phyloP scores from a whole-genome alignment of 2,888 invertebrate species.

The Coleophora deauratella region DNA sequence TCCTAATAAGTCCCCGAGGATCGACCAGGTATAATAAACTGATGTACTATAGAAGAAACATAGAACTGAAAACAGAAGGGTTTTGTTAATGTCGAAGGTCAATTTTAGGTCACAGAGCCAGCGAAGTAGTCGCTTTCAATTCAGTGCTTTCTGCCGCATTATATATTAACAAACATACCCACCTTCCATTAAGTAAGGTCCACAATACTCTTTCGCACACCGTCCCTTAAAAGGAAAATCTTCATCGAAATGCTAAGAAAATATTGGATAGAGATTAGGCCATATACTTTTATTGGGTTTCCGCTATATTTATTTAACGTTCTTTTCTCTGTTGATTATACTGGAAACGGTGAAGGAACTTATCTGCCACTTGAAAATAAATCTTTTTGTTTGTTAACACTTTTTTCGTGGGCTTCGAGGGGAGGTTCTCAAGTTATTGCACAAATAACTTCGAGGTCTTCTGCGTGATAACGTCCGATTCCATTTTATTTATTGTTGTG shows the following conservation, averaged over 20 bases:
- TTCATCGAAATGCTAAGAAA: constrained; percentile 65
- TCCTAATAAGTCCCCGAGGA: too few species aligned
- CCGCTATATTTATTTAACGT: constrained; percentile 69
- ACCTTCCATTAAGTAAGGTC: constrained; percentile 19
- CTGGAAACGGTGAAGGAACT: constrained; percentile 43
- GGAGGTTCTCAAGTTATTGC: constrained; percentile 27
- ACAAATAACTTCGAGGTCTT: constrained; percentile 44
- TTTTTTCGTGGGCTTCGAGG: constrained; percentile 37
- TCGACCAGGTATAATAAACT: too few species aligned
- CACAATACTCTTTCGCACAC: constrained; percentile 19
- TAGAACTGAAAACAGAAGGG: too few species aligned
- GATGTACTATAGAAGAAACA: too few species aligned
- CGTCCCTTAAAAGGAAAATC: constrained; percentile 52
- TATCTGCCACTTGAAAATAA: constrained; percentile 60
- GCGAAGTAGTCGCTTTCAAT: too few species aligned
- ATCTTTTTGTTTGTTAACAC: constrained; percentile 71
- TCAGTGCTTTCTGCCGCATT: too few species aligned
- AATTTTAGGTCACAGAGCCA: too few species aligned
- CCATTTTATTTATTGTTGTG: constrained; percentile 45
- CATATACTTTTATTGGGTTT: constrained; percentile 70
- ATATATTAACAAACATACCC: too few species aligned
- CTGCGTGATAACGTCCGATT: constrained; percentile 41
- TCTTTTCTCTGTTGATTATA: constrained; percentile 38
- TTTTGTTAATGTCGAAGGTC: too few species aligned
- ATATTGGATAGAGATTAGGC: constrained; percentile 73